phyloP scores from a whole-genome alignment of 1,140 invertebrate genomes.

The Drosophila asahinai region DNA sequence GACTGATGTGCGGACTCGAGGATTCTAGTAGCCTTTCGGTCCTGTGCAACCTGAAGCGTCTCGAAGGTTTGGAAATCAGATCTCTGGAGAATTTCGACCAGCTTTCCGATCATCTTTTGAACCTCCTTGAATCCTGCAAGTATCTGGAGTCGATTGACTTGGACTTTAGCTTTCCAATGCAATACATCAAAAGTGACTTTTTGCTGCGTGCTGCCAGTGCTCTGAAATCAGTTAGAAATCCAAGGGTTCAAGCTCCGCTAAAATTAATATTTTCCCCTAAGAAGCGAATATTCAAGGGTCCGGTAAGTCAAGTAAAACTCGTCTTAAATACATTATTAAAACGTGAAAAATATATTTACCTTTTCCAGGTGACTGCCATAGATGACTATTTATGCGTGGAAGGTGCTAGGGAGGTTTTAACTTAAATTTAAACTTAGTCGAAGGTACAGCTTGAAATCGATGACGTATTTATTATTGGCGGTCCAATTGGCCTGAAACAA shows the following conservation, averaged over 20 bases:
- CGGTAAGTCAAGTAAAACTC: not conserved
- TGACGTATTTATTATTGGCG: not conserved
- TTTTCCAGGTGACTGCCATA: not conserved
- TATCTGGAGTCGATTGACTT: not conserved
- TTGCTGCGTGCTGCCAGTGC: not conserved
- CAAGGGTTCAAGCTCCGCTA: not conserved
- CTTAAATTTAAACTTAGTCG: not conserved
- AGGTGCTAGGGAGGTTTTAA: not conserved
- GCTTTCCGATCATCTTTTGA: not conserved
- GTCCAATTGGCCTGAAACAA: not conserved
- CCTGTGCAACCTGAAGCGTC: not conserved
- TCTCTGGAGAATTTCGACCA: not conserved
- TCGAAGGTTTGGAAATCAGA: conserved; percentile 3
- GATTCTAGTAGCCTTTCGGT: not conserved
- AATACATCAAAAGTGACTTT: not conserved
- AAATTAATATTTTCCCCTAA: not conserved
- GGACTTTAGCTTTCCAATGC: not conserved
- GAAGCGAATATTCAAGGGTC: not conserved
- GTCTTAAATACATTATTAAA: not conserved
- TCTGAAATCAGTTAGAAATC: not conserved
- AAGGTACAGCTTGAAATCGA: not conserved
- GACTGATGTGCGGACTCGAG: conserved; percentile 1
- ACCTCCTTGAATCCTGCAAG: not conserved
- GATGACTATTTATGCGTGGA: not conserved
- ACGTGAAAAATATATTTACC: not conserved